Base-by-base conservation (phyloP, 2,113 vertebrate genomes). In the Psophia crepitans region DNA sequence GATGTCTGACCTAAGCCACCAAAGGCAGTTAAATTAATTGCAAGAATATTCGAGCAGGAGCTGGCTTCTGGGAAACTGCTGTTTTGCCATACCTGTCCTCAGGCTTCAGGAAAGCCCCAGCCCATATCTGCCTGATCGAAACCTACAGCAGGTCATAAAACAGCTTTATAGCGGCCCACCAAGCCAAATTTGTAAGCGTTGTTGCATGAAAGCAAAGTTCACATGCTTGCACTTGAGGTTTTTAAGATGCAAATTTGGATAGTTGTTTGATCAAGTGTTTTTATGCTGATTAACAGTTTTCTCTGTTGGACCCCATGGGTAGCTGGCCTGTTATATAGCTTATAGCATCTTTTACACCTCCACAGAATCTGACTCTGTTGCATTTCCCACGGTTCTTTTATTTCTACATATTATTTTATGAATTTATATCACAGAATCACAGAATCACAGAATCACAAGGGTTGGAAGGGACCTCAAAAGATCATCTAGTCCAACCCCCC, bases 91-190 rank as follows among this genome's bases (percentile, higher is more conserved):
- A 57, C 23, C n/a, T 37, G 9, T 30, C 17, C 41, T 11, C 41
- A 61, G 56, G 66, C 46, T 83, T 83, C 41, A 44, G 24, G 85
- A 78, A 86, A 12, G 5, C 3, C 37, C 58, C 43, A 39, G 43
- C 41, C 14, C 14, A 10, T 53, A 33, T 0, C 0, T 75, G 32
- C 22, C 39, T 2, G 3, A 58, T 18, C 3, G 17, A 82, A 84
- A 84, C 30, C 32, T 61, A 24, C 56, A 48, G 32, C 49, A 61
- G n/a, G 53, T 57, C 16, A 37, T 39, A 32, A 77, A 90, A 7
- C 19, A 85, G 11, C 21, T 63, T 53, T 33, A 14, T 12, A 48
- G 20, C 32, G 57, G 20, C 18, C 33, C 35, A 53, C 14, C 12
- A 69, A 61, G 41, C 19, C 37, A 77, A 32, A 70, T 37, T 32